These are phyloP conservation scores for Creontiades dilutus DNA, from an alignment of 2,888 invertebrate genomes.

Conservation along the genomic window DNA sequence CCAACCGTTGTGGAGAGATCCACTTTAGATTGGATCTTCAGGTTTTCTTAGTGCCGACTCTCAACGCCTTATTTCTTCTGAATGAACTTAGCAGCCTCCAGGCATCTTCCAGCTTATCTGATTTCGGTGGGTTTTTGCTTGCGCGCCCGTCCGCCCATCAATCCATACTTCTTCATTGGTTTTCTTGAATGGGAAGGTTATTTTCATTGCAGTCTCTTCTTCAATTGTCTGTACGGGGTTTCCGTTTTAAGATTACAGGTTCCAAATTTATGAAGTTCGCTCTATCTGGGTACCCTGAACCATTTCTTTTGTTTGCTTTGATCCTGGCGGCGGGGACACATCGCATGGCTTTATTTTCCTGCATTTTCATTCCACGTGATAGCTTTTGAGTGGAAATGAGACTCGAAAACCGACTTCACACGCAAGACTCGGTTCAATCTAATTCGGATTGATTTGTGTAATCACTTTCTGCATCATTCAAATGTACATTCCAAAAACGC, in stretches of 20 bases:
- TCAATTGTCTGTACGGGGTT: background rate
- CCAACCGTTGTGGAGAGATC: background rate
- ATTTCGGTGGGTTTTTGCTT: background rate
- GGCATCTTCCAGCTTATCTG: background rate
- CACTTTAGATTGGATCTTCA: background rate
- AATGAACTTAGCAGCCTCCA: background rate
- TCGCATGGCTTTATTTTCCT: too few species aligned
- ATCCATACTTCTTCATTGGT: background rate
- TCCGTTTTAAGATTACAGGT: background rate
- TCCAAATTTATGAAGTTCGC: background rate
- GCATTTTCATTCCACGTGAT: too few species aligned
- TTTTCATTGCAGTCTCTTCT: background rate
- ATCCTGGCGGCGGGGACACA: too few species aligned
- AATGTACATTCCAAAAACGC: too few species aligned
- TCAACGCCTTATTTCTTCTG: background rate
- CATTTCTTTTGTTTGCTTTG: background rate
- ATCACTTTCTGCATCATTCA: too few species aligned
- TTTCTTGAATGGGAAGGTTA: background rate
- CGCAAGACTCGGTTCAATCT: too few species aligned
- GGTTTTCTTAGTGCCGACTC: background rate
- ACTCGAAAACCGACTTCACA: too few species aligned
- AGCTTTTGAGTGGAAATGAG: too few species aligned
- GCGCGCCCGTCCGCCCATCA: background rate
- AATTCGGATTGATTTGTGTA: too few species aligned
- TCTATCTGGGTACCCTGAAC: background rate